Evolutionary conservation across 2,797 vertebrate species (phyloP).

Genomic region (Halcyon smyrnensis): DNA sequence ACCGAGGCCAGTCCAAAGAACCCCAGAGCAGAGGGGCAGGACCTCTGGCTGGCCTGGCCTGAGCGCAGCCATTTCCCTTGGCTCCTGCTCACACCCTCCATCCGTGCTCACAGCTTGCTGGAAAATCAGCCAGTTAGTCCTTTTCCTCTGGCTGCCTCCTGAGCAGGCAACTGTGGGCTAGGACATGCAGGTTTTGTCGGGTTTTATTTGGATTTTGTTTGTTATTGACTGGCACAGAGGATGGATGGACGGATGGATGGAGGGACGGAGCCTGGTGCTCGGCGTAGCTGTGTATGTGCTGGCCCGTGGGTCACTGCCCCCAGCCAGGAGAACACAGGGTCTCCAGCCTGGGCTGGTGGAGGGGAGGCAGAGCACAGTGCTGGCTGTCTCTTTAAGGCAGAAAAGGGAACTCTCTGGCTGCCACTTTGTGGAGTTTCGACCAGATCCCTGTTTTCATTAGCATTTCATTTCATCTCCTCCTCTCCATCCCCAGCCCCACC

Average conservation of each 20-base stretch:
- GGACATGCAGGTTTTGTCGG: not conserved
- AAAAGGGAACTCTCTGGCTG: constrained; percentile 6
- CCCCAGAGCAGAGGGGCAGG: not conserved
- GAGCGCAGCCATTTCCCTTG: not conserved
- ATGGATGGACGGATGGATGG: not conserved
- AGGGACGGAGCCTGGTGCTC: not conserved
- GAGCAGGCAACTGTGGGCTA: not conserved
- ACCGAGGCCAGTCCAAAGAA: not conserved
- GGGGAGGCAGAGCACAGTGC: not conserved
- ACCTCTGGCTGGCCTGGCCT: fast-evolving
- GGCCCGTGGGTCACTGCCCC: not conserved
- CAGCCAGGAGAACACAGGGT: not conserved
- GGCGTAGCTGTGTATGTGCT: not conserved
- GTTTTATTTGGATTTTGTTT: not conserved
- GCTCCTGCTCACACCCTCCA: not conserved
- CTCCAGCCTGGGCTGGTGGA: not conserved
- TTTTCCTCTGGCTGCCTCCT: not conserved
- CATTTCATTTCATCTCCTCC: not conserved
- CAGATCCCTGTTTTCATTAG: constrained; percentile 1
- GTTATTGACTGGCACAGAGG: fast-evolving
- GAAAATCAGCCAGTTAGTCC: not conserved
- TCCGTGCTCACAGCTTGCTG: not conserved
- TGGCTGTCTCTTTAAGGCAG: not conserved
- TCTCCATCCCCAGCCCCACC: not conserved
- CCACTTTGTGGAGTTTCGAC: constrained; percentile 25